Conservation (phyloP, 2,888 invertebrate species). For the Trachelus iudaicus region DNA sequence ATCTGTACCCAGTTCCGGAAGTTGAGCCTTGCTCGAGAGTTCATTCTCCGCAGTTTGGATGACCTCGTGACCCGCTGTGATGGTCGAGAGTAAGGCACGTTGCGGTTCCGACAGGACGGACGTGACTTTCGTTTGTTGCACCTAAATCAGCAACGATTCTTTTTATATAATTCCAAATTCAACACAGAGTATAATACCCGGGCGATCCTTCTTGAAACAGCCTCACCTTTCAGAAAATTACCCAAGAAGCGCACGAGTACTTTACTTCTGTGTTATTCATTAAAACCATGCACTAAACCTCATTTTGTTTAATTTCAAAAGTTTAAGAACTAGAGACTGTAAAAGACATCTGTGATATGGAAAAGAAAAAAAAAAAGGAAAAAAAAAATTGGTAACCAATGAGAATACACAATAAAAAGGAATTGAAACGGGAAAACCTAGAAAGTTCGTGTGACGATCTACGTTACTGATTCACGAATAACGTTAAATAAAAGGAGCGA, state of each 20-base stretch:
- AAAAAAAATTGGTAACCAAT: neutral
- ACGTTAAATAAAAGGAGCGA: conserved; percentile 3
- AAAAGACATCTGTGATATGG: neutral
- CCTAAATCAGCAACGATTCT: conserved; percentile 62
- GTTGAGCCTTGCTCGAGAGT: conserved; percentile 72
- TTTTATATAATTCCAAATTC: neutral
- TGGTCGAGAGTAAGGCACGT: conserved; percentile 90
- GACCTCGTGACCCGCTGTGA: conserved; percentile 88
- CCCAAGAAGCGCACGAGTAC: neutral
- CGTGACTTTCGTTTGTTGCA: conserved; percentile 87
- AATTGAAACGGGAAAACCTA: neutral
- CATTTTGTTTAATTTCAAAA: no score
- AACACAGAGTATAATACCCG: neutral
- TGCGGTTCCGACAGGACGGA: conserved; percentile 91
- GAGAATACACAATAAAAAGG: conserved; percentile 24
- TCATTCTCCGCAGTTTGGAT: conserved; percentile 88
- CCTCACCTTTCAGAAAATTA: neutral
- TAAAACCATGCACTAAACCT: conserved; percentile 26
- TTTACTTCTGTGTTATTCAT: conserved; percentile 5
- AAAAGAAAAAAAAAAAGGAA: neutral
- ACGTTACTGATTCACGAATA: neutral
- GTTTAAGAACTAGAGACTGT: neutral
- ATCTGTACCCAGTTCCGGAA: conserved; percentile 84
- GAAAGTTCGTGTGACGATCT: conserved; percentile 1
- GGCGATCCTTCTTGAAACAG: neutral